A percentile compares a stretch with the other conserved stretches of the same genome.
Evolutionary conservation across 2,888 invertebrate species (phyloP).

Genomic region (Eugnorisma glareosa): DNA sequence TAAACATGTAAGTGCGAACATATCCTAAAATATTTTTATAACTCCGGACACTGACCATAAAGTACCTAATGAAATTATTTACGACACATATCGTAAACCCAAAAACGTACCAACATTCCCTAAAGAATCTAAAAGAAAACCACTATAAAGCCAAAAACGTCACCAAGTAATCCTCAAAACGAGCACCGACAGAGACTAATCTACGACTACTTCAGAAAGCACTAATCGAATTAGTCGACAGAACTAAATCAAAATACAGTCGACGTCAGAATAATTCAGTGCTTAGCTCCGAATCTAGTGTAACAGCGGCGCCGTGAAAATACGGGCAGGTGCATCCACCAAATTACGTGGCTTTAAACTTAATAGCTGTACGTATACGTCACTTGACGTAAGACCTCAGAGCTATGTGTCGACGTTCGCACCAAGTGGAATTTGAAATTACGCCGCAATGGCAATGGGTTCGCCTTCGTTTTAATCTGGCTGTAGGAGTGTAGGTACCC

Average conservation of each 20-base stretch:
- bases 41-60: background rate
- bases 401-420: conserved; percentile 71
- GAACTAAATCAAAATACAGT: conserved; percentile 66
- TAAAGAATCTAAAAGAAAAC: background rate
- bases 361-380: conserved; percentile 74
- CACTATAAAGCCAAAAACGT: background rate
- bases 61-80: background rate
- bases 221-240: conserved; percentile 57
- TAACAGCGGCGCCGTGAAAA: conserved; percentile 74
- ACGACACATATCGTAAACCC: conserved; percentile 3
- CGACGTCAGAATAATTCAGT: conserved; percentile 71
- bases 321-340: conserved; percentile 81
- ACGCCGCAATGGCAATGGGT: conserved; percentile 72
- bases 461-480: conserved; percentile 71
- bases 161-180: conserved; percentile 25
- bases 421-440: conserved; percentile 76
- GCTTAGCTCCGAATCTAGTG: conserved; percentile 66
- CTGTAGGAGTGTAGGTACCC: conserved; percentile 47
- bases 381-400: conserved; percentile 72
- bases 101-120: background rate
- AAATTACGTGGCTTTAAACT: conserved; percentile 79
- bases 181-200: conserved; percentile 6
- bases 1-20: background rate
- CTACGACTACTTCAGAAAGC: conserved; percentile 26
- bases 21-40: conserved; percentile 18